Conservation (phyloP, 2,797 vertebrate species). For the Coilia nasus region DNA sequence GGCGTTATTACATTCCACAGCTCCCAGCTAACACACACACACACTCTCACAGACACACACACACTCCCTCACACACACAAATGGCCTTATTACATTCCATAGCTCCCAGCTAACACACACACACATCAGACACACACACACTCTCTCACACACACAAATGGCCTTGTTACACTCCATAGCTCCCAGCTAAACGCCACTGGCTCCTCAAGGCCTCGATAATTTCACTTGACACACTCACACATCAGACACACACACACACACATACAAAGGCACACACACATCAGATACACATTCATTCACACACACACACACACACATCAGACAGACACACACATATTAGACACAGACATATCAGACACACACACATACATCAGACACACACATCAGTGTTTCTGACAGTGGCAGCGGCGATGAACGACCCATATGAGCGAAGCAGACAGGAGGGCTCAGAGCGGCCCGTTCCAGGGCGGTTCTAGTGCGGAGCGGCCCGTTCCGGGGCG, state of each 20-base stretch:
- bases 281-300: conserved; percentile 5
- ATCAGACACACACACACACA: conserved; percentile 7
- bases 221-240: background rate
- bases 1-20: conserved; percentile 28
- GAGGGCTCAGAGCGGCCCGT: background rate
- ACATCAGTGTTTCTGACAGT: conserved; percentile 1
- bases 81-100: too few relatives aligned
- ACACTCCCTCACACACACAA: too few relatives aligned
- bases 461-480: background rate
- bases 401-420: background rate
- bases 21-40: background rate
- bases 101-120: too few relatives aligned
- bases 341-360: conserved; percentile 16
- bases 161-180: background rate
- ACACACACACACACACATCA: background rate
- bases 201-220: background rate
- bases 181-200: background rate
- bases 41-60: too few relatives aligned
- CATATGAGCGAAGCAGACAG: conserved; percentile 28
- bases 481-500: conserved; percentile 7
- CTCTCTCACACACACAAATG: too few relatives aligned
- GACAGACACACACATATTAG: conserved; percentile 22
- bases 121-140: too few relatives aligned
- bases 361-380: background rate
- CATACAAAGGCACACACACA: conserved; percentile 16